Evolutionary conservation across 2,797 vertebrate genomes (phyloP), one percentile per base, ranked within the genome.

Genomic region (Lerista edwardsae): DNA sequence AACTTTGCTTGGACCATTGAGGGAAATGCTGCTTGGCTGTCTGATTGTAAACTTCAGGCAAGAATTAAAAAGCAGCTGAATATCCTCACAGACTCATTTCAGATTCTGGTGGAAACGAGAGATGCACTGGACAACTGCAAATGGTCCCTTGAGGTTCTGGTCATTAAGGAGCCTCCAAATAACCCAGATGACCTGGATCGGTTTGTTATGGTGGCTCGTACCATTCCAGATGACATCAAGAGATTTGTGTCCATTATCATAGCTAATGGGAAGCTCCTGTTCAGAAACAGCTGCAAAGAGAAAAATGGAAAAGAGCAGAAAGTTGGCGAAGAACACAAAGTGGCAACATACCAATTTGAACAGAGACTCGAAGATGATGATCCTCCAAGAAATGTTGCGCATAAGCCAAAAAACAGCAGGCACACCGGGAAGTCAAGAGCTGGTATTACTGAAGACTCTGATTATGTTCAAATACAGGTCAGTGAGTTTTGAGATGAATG

Each of bases 231-330:
- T 1, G 98, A 99, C 0, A 92, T 98, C 83, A 98, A 97, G 92
- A 96, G 97, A 75, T 97, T 99, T 61, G 96, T 97, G 15, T 98
- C 98, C 71, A 99, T 99, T 59, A 91, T 99, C 91, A 98, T 98
- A 14, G 98, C 98, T 77, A 99, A 99, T 0, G 96, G 97, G 69
- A 98, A 96, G 91, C 97, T 99, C 79, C 96, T 99, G 71, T 99
- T 99, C 94, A 97, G 91, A 75, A 86, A 93, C 83, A 90, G 74
- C 1, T 83, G 86, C 65, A 61, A 87, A 36, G 90, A 89, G 57
- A 69, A 90, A 69, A 93, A 91, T 11, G 62, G 11, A 0, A 69
- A 59, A 4, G 90, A 57, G 2, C 6, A 74, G 27, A 82, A 87
- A 21, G 25, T 21, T 17, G 85, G 11, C 3, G 61, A 55, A 1